phyloP scores from a whole-genome alignment of 2,888 invertebrate genomes.

The Enoplolaimus lenunculus region DNA sequence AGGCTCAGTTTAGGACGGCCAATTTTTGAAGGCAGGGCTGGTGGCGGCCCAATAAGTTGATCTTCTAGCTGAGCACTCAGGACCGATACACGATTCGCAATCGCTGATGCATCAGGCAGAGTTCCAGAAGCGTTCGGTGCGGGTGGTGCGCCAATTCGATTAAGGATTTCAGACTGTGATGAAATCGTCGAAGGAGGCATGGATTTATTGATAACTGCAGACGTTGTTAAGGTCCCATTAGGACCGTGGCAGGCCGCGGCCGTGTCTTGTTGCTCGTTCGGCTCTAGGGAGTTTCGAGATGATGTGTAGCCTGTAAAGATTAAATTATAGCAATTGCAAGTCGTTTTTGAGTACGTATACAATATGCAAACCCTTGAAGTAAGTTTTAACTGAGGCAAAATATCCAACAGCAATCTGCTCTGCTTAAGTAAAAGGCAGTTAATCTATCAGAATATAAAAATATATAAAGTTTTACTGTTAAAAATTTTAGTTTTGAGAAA shows the following conservation, averaged over 20 bases:
- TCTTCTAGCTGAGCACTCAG: conserved; percentile 38
- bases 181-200: not conserved
- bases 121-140: not conserved
- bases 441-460: too few relatives aligned
- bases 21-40: conserved; percentile 17
- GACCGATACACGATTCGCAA: conserved; percentile 31
- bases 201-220: not conserved
- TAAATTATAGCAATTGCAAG: too few relatives aligned
- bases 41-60: conserved; percentile 20
- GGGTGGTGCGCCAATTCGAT: not conserved
- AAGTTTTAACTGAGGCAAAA: too few relatives aligned
- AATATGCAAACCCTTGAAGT: too few relatives aligned
- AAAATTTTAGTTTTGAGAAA: too few relatives aligned
- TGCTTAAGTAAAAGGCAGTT: too few relatives aligned
- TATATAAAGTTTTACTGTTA: too few relatives aligned
- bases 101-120: conserved; percentile 5
- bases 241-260: not conserved
- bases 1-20: not conserved
- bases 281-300: conserved; percentile 38
- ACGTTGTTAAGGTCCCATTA: not conserved
- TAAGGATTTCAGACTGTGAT: conserved; percentile 13
- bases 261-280: conserved; percentile 35
- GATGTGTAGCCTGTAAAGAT: conserved; percentile 40
- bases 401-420: too few relatives aligned
- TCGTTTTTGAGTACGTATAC: not conserved